Conservation (phyloP, 2,797 vertebrate species). For the Xenops minutus region DNA sequence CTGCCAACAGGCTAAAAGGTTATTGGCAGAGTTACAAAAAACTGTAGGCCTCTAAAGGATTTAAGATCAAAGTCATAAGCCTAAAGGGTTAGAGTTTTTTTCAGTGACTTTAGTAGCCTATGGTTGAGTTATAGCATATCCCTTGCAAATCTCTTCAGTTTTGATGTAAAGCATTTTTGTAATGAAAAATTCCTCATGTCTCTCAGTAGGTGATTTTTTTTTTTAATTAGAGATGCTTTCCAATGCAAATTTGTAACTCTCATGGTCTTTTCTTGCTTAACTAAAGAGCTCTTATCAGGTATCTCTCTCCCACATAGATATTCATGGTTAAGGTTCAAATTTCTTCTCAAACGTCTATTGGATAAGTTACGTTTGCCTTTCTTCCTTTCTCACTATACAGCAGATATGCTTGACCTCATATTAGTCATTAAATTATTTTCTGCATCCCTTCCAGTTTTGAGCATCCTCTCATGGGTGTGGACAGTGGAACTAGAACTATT, state of each 20-base stretch:
- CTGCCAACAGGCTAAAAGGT: not conserved
- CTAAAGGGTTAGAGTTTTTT: not conserved
- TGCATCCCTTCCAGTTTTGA: not conserved
- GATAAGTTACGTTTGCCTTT: not conserved
- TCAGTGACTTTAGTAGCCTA: not conserved
- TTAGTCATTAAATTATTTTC: not conserved
- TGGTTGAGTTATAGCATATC: not conserved
- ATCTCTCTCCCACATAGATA: not conserved
- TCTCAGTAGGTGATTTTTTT: not conserved
- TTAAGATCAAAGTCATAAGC: constrained; percentile 27
- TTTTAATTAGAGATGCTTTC: not conserved
- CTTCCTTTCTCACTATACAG: not conserved
- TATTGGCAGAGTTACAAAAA: constrained; percentile 5
- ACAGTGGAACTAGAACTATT: not conserved
- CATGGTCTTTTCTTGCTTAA: not conserved
- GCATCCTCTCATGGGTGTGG: not conserved
- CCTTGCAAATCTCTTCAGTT: constrained; percentile 4
- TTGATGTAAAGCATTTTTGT: not conserved
- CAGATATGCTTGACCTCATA: not conserved
- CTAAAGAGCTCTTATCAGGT: not conserved
- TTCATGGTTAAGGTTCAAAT: not conserved
- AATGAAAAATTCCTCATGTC: not conserved
- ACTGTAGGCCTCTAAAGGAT: not conserved
- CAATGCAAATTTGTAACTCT: not conserved
- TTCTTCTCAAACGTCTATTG: not conserved